These are phyloP conservation scores for Scaptomyza hsui DNA, from an alignment of 1,140 invertebrate species.

Conservation along the genomic window DNA sequence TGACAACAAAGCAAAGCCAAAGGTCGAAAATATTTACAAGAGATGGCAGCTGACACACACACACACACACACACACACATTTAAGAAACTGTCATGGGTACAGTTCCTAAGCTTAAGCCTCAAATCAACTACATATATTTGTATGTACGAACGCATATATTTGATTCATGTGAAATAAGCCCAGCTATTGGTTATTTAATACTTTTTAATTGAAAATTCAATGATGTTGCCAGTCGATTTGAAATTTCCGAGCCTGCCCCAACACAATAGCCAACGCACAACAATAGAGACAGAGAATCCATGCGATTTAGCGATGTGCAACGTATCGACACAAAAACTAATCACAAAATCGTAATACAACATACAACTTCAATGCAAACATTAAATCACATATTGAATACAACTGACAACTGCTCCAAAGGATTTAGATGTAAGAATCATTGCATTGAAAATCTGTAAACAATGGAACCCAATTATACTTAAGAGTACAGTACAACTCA, in stretches of 20 bases:
- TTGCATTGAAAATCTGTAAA: no score
- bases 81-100: constrained; percentile 4
- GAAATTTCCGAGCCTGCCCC: neutral
- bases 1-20: constrained; percentile 40
- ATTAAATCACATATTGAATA: constrained; percentile 19
- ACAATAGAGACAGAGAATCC: neutral
- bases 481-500: no score
- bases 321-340: neutral
- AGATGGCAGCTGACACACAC: constrained; percentile 37
- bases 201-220: constrained; percentile 42
- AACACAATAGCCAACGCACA: neutral
- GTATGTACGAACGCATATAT: no score
- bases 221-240: neutral
- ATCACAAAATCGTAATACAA: constrained; percentile 8
- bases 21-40: constrained; percentile 50
- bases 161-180: constrained; percentile 14
- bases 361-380: neutral
- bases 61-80: constrained; percentile 11
- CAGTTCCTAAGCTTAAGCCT: neutral
- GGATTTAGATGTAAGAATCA: neutral
- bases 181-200: constrained; percentile 25
- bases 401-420: neutral
- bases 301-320: neutral
- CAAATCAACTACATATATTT: neutral
- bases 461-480: no score